A percentile compares a stretch with the other conserved stretches of the same genome.
These are phyloP conservation scores for Holacanthella duospinosa DNA, from an alignment of 2,888 invertebrate genomes.

Conservation along the genomic window DNA sequence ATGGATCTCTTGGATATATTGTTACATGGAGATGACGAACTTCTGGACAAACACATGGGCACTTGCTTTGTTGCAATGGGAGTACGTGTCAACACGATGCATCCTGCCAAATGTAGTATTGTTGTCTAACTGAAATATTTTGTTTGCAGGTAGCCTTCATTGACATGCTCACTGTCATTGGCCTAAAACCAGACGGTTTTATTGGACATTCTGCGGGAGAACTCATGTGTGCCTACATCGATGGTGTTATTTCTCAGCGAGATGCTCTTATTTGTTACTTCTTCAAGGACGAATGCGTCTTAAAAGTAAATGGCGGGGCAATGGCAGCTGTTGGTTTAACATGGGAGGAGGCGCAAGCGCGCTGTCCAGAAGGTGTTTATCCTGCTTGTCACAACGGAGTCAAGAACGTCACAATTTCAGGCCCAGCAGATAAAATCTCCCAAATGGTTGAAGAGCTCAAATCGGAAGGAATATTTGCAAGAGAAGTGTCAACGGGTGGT, in stretches of 20 bases:
- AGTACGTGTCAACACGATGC: too few species aligned
- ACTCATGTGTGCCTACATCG: conserved; percentile 86
- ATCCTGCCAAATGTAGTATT: too few species aligned
- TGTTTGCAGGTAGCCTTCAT: conserved; percentile 79
- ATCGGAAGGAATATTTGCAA: conserved; percentile 63
- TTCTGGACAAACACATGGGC: conserved; percentile 62
- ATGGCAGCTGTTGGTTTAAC: conserved; percentile 87
- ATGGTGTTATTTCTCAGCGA: conserved; percentile 86
- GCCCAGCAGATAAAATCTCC: conserved; percentile 58
- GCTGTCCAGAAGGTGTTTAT: conserved; percentile 64
- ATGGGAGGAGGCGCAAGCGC: conserved; percentile 65
- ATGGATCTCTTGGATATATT: conserved; percentile 69
- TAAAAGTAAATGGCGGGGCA: conserved; percentile 59
- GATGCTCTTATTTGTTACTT: conserved; percentile 81
- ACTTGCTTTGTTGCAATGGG: background rate
- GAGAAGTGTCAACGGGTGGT: conserved; percentile 64
- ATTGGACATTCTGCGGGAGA: conserved; percentile 92
- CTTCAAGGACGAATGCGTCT: conserved; percentile 48
- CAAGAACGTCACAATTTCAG: conserved; percentile 89
- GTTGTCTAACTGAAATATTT: too few species aligned
- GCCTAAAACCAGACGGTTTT: conserved; percentile 80
- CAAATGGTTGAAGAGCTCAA: conserved; percentile 57
- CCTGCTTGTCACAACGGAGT: conserved; percentile 89
- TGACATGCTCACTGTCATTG: conserved; percentile 63
- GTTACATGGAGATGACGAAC: conserved; percentile 61